Evolutionary conservation across 2,113 vertebrate species (phyloP).

Genomic region (Odontesthes bonariensis): DNA sequence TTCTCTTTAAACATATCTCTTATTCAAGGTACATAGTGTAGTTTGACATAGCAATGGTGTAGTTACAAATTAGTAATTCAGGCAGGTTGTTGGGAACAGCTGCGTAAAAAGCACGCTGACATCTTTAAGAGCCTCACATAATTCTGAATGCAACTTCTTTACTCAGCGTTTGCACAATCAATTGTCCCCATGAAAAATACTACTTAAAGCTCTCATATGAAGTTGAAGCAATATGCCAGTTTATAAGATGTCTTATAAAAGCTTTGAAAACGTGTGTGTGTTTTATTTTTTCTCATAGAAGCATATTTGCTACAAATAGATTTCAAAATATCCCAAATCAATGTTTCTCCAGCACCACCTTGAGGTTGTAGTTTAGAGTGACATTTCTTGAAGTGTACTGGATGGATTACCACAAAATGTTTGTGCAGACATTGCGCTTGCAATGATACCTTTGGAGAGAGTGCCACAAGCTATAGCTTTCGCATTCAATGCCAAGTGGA

Average conservation of each 20-base stretch:
- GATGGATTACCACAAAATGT: too few species aligned
- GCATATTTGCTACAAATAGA: neutral
- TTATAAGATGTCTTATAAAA: conserved; percentile 60
- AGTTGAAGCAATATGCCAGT: conserved; percentile 47
- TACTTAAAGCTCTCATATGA: conserved; percentile 40
- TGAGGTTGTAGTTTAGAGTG: too few species aligned
- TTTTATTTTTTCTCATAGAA: neutral
- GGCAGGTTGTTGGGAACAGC: neutral
- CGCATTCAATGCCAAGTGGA: too few species aligned
- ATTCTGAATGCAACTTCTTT: conserved; percentile 40
- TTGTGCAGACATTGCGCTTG: too few species aligned
- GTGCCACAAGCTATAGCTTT: too few species aligned
- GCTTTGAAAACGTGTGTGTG: conserved; percentile 26
- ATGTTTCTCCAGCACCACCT: too few species aligned
- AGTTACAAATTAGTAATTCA: conserved; percentile 4
- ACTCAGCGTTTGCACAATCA: conserved; percentile 70
- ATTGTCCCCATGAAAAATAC: conserved; percentile 37
- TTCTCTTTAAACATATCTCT: conserved; percentile 9
- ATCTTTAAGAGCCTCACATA: conserved; percentile 21
- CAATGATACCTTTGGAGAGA: too few species aligned
- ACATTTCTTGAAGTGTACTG: too few species aligned
- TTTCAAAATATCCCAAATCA: neutral
- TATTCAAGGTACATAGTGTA: neutral
- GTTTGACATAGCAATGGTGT: neutral
- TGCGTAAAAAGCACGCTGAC: conserved; percentile 15